Percentiles rank a stretch among this genome's conserved stretches.
Evolutionary conservation across 2,113 vertebrate genomes (phyloP).

Genomic region (Sminthopsis crassicaudata): DNA sequence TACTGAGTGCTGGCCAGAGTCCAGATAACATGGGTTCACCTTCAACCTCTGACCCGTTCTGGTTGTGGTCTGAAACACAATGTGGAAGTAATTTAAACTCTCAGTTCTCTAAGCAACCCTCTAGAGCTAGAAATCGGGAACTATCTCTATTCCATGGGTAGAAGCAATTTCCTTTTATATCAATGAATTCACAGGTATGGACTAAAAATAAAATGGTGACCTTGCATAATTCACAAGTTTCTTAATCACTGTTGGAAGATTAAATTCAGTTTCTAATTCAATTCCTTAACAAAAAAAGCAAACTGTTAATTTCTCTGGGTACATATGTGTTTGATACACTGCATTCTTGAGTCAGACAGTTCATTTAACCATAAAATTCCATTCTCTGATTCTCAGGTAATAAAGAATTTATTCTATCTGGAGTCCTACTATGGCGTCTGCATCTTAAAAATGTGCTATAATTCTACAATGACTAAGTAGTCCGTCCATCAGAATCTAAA

Average conservation of each 20-base stretch:
- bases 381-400: neutral
- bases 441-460: neutral
- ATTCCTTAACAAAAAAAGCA: neutral
- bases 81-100: neutral
- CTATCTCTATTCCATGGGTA: neutral
- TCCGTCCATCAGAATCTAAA: neutral
- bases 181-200: neutral
- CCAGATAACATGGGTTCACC: neutral
- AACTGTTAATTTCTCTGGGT: neutral
- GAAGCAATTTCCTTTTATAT: neutral
- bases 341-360: neutral
- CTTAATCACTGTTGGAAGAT: neutral
- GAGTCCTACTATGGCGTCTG: neutral
- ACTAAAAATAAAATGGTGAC: neutral
- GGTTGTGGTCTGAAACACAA: neutral
- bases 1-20: neutral
- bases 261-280: neutral
- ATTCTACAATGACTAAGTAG: neutral
- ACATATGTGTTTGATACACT: neutral
- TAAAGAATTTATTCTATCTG: neutral
- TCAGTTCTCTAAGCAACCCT: neutral
- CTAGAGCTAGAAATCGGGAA: neutral
- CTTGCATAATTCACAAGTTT: neutral
- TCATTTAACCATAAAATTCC: neutral
- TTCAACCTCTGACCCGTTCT: neutral